Evolutionary conservation across 2,797 vertebrate genomes (phyloP), one percentile per base, ranked within the genome.

Genomic region (Oryzias dopingdopingensis): DNA sequence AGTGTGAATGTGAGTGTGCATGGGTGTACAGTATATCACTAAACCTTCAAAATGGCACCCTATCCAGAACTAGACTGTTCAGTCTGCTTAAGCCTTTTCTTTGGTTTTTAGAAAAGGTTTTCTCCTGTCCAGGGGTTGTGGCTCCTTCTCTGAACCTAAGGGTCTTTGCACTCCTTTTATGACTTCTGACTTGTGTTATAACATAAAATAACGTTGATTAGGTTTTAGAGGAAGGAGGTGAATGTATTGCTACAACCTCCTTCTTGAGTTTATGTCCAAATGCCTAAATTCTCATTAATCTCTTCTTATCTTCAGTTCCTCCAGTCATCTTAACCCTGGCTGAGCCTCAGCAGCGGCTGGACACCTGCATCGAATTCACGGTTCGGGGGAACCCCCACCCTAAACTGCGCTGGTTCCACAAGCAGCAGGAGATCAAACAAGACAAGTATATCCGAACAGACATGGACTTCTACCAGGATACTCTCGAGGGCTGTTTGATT

Each of bases 331-430:
- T 97, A 65, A 94, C 90, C 15, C 88, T 99, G 82, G 92, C 94
- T 48, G 96, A 98, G 76, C 96, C 97, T 0, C 95, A 96, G 70
- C 89, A 91, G 12, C 94, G 95, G 22, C 92, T 97, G 66, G 94
- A 97, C 53, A 95, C 97, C 61, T 99, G 97, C 86, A 96, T 99
- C 0, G 95, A 96, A 54, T 99, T 99, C 58, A 94, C 92, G 0
- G 96, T 99, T 52, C 93, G 93, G 0, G 97, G 96, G 14, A 96
- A 96, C 83, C 97, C 97, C 0, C 93, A 93, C 0, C 97, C 97
- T 14, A 92, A 88, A 4, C 91, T 99, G 17, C 93, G 92, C 63
- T 99, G 97, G 97, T 93, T 95, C 82, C 86, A 95, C 88, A 93
- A 94, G 0, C 91, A 93, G 47, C 90, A 90, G 68, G 92, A 94